Percentiles rank a stretch among this genome's conserved stretches.
These are phyloP conservation scores for Formica exsecta DNA, from an alignment of 1,140 invertebrate genomes.

Conservation along the genomic window DNA sequence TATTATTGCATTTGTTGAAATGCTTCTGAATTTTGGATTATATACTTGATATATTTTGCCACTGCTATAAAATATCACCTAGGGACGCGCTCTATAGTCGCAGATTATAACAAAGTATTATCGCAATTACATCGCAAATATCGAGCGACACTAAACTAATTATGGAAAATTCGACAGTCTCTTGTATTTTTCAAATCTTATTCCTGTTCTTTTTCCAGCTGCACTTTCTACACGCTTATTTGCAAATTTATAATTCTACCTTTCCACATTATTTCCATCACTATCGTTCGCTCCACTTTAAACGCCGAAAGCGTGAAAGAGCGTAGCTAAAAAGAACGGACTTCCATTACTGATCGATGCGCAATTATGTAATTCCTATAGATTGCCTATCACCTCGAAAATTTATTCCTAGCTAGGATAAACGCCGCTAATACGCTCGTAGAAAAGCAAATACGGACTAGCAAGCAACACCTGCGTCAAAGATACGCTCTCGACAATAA, in stretches of 20 bases:
- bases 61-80: conserved; percentile 30
- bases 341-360: not conserved
- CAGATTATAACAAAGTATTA: conserved; percentile 34
- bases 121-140: conserved; percentile 31
- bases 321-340: conserved; percentile 23
- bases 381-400: conserved; percentile 51
- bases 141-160: conserved; percentile 40
- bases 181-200: conserved; percentile 2
- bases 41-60: conserved; percentile 33
- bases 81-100: conserved; percentile 19
- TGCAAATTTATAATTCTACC: not conserved
- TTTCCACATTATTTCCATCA: not conserved
- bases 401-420: conserved; percentile 72
- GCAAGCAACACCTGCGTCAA: conserved; percentile 82
- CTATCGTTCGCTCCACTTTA: not conserved
- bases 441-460: conserved; percentile 85
- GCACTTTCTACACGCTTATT: not conserved
- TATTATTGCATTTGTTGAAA: conserved; percentile 35
- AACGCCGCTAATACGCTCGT: conserved; percentile 79
- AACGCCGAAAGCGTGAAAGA: not conserved
- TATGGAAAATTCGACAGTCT: conserved; percentile 57
- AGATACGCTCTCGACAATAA: conserved; percentile 82
- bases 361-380: conserved; percentile 46
- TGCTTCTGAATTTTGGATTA: conserved; percentile 33
- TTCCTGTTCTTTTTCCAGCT: not conserved